phyloP scores from a whole-genome alignment of 92 coral and sea anemone species.

The Zoanthus sociatus region DNA sequence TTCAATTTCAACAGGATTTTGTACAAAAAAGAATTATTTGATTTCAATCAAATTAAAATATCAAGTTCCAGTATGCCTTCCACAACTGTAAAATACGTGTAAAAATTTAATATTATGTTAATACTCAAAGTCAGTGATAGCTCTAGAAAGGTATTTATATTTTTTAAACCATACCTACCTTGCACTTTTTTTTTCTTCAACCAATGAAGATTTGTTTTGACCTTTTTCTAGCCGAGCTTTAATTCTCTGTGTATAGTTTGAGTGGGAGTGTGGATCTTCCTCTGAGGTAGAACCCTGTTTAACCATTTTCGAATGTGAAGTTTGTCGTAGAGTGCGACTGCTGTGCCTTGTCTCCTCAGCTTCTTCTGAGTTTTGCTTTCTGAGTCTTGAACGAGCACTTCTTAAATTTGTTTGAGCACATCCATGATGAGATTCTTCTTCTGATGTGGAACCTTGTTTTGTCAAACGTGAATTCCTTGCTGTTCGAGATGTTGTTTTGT shows the following conservation, averaged over 20 bases:
- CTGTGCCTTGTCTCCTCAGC: neutral
- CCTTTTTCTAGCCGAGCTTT: conserved; percentile 39
- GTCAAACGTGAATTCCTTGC: conserved; percentile 26
- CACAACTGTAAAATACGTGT: too few species aligned
- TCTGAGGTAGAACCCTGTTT: conserved; percentile 43
- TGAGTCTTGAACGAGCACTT: conserved; percentile 36
- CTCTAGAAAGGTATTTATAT: neutral
- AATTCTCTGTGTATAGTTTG: conserved; percentile 42
- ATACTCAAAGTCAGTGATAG: too few species aligned
- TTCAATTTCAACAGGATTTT: too few species aligned
- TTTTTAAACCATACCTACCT: neutral
- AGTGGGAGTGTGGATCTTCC: conserved; percentile 24
- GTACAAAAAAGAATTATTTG: too few species aligned
- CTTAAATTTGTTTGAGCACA: neutral
- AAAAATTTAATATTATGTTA: too few species aligned
- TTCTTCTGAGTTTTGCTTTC: conserved; percentile 34
- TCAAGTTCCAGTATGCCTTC: too few species aligned
- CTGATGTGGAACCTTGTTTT: conserved; percentile 47
- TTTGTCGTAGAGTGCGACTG: conserved; percentile 22
- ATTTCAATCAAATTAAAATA: too few species aligned
- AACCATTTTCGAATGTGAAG: conserved; percentile 19
- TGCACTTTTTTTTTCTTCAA: conserved; percentile 15
- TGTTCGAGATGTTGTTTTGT: conserved; percentile 29
- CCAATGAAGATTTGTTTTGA: neutral
- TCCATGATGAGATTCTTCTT: conserved; percentile 24